Percentiles rank a stretch among this genome's conserved stretches.
Evolutionary conservation across 1,140 invertebrate species (phyloP).

Genomic region (Brachionus angularis): DNA sequence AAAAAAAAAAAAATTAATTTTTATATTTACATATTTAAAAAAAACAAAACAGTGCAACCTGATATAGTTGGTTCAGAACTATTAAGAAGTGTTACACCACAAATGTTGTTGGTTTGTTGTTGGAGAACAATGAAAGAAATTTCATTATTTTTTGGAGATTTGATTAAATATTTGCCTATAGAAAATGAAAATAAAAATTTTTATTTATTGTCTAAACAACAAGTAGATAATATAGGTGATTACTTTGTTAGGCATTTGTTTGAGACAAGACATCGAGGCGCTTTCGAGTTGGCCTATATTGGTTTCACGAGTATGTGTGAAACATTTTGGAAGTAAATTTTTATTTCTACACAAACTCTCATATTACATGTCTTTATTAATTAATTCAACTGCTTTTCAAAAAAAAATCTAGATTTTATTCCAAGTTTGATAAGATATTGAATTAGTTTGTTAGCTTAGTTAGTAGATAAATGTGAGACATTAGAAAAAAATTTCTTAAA

Average conservation of each 20-base stretch:
- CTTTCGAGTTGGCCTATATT: slow-evolving; percentile 87
- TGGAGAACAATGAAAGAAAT: slow-evolving; percentile 77
- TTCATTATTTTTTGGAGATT: slow-evolving; percentile 64
- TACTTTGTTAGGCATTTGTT: slow-evolving; percentile 59
- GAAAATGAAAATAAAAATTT: slow-evolving; percentile 41
- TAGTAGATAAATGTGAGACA: no score
- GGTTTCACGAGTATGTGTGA: slow-evolving; percentile 74
- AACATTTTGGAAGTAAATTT: slow-evolving; percentile 64
- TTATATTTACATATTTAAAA: no score
- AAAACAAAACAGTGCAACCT: neutral
- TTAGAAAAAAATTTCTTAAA: no score
- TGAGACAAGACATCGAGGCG: slow-evolving; percentile 83
- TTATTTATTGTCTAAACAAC: slow-evolving; percentile 46
- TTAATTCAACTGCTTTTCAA: no score
- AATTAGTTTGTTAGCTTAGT: no score
- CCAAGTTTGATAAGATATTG: no score
- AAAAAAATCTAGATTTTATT: no score
- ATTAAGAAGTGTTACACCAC: slow-evolving; percentile 13
- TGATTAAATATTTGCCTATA: slow-evolving; percentile 46
- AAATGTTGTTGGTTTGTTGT: slow-evolving; percentile 71
- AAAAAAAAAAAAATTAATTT: neutral
- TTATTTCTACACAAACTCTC: no score
- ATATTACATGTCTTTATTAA: no score
- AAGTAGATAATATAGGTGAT: slow-evolving; percentile 49
- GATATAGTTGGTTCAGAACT: neutral